Evolutionary conservation across 2,797 vertebrate genomes (phyloP).

Genomic region (Pitangus sulphuratus): DNA sequence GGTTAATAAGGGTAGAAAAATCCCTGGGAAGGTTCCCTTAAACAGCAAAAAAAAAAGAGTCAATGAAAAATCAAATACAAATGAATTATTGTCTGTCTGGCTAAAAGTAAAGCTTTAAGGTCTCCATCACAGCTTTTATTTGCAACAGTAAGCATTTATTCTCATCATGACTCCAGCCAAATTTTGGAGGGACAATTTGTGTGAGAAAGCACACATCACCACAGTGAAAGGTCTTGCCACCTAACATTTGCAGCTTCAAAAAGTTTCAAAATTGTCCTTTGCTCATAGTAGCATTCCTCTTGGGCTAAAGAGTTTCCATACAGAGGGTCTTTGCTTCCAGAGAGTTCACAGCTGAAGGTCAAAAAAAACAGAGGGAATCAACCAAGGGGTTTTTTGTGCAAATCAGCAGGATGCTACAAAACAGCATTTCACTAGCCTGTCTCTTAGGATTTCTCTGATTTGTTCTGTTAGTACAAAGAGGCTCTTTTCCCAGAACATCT

Average conservation of each 20-base stretch:
- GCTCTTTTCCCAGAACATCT: background rate
- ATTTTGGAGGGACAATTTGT: background rate
- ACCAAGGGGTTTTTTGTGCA: background rate
- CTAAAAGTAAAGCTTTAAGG: slow-evolving; percentile 12
- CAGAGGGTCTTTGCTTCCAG: background rate
- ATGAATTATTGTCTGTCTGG: slow-evolving; percentile 24
- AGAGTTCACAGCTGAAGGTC: slow-evolving; percentile 7
- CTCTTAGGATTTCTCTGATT: background rate
- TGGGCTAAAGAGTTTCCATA: background rate
- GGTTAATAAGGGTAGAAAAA: slow-evolving; percentile 21
- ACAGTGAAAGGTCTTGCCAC: background rate
- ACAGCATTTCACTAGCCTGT: background rate
- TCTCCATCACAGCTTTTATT: background rate
- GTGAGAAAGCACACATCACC: background rate
- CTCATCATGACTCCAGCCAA: background rate
- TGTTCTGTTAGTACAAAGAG: background rate
- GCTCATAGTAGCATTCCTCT: background rate
- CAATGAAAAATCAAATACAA: slow-evolving; percentile 41
- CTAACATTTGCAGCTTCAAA: background rate
- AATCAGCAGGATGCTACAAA: background rate
- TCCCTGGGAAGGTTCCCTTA: background rate
- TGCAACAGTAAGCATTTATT: background rate
- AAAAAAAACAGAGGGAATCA: background rate
- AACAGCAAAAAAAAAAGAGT: slow-evolving; percentile 42
- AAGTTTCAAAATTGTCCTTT: slow-evolving; percentile 2